phyloP scores from a whole-genome alignment of 2,797 vertebrate genomes.

The Cuculus canorus region DNA sequence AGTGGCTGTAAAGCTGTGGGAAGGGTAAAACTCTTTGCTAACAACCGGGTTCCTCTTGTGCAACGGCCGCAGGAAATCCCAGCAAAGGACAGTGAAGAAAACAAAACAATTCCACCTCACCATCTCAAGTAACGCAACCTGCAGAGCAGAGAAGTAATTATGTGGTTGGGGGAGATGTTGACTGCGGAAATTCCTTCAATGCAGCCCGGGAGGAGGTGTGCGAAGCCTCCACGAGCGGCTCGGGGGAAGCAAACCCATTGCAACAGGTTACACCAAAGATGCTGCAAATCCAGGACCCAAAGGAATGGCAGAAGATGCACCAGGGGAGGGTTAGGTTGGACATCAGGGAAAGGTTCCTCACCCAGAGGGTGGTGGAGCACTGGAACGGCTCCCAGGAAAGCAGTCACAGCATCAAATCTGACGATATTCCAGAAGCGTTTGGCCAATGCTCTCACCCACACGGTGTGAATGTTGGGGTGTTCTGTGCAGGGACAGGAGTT shows the following conservation, averaged over 20 bases:
- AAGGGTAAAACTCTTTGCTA: not conserved
- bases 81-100: not conserved
- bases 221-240: fast-evolving
- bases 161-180: fast-evolving
- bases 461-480: no score
- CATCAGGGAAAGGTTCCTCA: no score
- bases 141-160: not conserved
- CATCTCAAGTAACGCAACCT: fast-evolving
- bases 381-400: no score
- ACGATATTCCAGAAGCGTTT: no score
- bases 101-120: not conserved
- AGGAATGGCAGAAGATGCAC: no score
- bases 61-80: not conserved
- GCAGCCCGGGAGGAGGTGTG: not conserved
- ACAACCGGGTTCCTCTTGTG: not conserved
- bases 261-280: not conserved
- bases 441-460: no score
- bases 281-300: no score
- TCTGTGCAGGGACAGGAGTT: no score
- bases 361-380: no score
- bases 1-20: not conserved
- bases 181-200: not conserved
- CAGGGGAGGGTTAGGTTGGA: no score
- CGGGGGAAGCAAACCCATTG: not conserved
- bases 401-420: no score